These are phyloP conservation scores for Imbricaverruca yamaguchii DNA, from an alignment of 2,888 invertebrate genomes.

Conservation along the genomic window DNA sequence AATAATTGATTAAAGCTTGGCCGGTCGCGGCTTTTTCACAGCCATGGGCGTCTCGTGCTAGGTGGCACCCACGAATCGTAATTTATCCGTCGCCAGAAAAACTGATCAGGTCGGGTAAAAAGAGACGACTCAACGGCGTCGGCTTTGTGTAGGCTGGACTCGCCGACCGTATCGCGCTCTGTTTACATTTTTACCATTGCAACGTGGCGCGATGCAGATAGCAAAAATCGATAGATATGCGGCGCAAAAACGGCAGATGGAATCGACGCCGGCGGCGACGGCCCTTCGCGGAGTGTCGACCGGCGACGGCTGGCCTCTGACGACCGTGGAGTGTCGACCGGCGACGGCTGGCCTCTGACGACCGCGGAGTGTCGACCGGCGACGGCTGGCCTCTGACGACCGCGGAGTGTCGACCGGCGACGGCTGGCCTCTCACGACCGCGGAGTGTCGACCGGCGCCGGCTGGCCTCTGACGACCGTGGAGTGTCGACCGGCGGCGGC, in stretches of 20 bases:
- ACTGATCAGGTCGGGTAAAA: background rate
- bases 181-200: conserved; percentile 19
- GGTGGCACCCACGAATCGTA: conserved; percentile 9
- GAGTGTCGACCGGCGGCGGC: too few relatives aligned
- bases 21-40: background rate
- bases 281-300: background rate
- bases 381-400: background rate
- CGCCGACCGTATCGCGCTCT: background rate
- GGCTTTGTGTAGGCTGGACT: background rate
- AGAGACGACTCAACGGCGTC: background rate
- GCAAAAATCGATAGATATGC: conserved; percentile 11
- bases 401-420: too few relatives aligned
- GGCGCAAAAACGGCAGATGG: background rate
- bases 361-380: too few relatives aligned
- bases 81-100: conserved; percentile 13
- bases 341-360: background rate
- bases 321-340: background rate
- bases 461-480: too few relatives aligned
- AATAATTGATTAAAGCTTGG: background rate
- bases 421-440: too few relatives aligned
- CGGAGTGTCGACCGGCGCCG: too few relatives aligned
- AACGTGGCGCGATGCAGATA: background rate
- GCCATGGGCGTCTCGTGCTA: background rate
- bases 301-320: too few relatives aligned
- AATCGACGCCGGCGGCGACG: background rate